Evolutionary conservation across 2,888 invertebrate genomes (phyloP), one percentile per base, ranked within the genome.

Genomic region (Ophioninae sp.): DNA sequence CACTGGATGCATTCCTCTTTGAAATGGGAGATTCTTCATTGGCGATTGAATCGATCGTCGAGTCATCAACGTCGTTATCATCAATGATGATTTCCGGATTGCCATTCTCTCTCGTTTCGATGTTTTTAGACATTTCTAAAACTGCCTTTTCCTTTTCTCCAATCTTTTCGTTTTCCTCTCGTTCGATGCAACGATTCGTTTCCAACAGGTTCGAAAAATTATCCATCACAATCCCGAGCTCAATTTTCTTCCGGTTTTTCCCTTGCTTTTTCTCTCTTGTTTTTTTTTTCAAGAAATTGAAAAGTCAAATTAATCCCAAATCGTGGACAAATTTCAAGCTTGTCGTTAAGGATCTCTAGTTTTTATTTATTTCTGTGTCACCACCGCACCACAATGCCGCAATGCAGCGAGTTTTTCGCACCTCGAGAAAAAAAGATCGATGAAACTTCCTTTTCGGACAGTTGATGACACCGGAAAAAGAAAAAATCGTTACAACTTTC

Each of bases 211-310:
- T 64, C 69, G 64, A 65, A 30, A 64, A 56, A 72, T 76, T 74
- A 44, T 74, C 77, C 65, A 73, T 77, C 64, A 30, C 30, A 2
- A 78, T 83, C 20, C 22, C 86, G 87, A 74, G 72, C 64, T 73
- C 37, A 13, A 41, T n/a, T 63, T 73, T 44, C 44, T 63, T 63
- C 23, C 23, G 17, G 10, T 23, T 51, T 23, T 51, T 7, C 6
- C 10, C 13, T 0, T 13, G 3, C 10, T 13, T 10, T 9, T 13
- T 44, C 10, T 10, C 10, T 44, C 8, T 44, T 10, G 44, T 10
- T 44, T 44, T 41, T 41, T 69, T 9, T 20, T 30, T 30, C 30
- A 3, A 30, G 3, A 2, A 30, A 3, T 30, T 3, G 30, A 30
- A 30, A 30, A 30, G 30, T 30, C 30, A 30, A 30, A 2, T 30